Evolutionary conservation across 2,797 vertebrate species (phyloP).

Genomic region (Astyanax mexicanus): DNA sequence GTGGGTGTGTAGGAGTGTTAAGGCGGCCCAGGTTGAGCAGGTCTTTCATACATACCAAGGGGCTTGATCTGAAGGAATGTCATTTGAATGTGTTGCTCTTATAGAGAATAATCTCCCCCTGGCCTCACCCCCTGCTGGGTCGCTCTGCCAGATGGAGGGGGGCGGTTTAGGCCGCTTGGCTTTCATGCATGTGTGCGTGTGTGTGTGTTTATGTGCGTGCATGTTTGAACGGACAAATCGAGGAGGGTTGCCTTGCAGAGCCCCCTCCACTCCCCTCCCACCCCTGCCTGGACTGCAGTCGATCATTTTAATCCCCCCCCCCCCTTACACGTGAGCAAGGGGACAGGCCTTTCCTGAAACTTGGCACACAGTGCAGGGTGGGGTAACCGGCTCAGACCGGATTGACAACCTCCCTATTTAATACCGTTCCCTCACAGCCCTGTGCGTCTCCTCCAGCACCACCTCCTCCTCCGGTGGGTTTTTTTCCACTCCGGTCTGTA

Average conservation of each 20-base stretch:
- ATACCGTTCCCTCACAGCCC: slow-evolving; percentile 79
- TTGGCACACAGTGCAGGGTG: slow-evolving; percentile 87
- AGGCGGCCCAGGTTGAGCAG: slow-evolving; percentile 73
- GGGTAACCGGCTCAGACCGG: slow-evolving; percentile 89
- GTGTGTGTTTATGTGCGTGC: slow-evolving; percentile 46
- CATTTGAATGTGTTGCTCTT: slow-evolving; percentile 70
- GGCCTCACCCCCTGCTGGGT: slow-evolving; percentile 73
- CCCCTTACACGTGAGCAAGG: slow-evolving; percentile 79
- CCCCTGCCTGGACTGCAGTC: slow-evolving; percentile 74
- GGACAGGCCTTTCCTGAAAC: slow-evolving; percentile 84
- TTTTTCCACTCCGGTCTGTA: slow-evolving; percentile 69
- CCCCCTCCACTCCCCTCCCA: slow-evolving; percentile 61
- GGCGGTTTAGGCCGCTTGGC: slow-evolving; percentile 49
- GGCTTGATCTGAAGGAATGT: slow-evolving; percentile 74
- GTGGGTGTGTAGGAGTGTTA: slow-evolving; percentile 19
- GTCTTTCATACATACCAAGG: slow-evolving; percentile 69
- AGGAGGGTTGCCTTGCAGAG: slow-evolving; percentile 72
- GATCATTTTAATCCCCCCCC: slow-evolving; percentile 83
- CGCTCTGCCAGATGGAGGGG: slow-evolving; percentile 76
- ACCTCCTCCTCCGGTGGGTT: slow-evolving; percentile 59
- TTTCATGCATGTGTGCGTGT: slow-evolving; percentile 26
- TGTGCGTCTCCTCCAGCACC: slow-evolving; percentile 75
- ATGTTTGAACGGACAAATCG: slow-evolving; percentile 69
- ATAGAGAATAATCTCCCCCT: slow-evolving; percentile 64
- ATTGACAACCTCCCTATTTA: slow-evolving; percentile 89